Evolutionary conservation across 2,113 vertebrate species (phyloP).

Genomic region (Bufo gargarizans): DNA sequence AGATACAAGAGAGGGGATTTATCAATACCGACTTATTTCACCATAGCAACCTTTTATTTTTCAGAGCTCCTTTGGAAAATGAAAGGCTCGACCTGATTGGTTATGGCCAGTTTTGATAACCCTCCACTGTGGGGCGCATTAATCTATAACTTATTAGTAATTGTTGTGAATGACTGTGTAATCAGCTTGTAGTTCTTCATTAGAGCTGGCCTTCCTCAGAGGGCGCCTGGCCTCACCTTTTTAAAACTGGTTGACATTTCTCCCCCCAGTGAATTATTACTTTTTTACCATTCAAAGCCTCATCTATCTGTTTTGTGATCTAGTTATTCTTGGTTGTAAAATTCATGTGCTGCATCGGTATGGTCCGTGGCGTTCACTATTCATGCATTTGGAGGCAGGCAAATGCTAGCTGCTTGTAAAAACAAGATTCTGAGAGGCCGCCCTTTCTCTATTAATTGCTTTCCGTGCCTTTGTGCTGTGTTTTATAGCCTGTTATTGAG

Average conservation of each 20-base stretch:
- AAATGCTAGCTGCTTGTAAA: slow-evolving; percentile 32
- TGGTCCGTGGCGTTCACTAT: background rate
- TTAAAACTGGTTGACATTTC: too few species aligned
- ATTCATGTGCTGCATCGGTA: background rate
- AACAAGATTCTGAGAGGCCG: slow-evolving; percentile 8
- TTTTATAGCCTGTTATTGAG: slow-evolving; percentile 34
- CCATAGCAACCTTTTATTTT: too few species aligned
- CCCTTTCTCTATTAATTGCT: slow-evolving; percentile 33
- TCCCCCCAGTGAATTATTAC: background rate
- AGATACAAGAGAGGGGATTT: too few species aligned
- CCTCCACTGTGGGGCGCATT: too few species aligned
- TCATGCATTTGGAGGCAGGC: background rate
- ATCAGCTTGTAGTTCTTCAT: background rate
- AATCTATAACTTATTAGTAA: too few species aligned
- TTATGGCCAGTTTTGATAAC: too few species aligned
- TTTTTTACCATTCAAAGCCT: background rate
- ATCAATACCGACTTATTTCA: too few species aligned
- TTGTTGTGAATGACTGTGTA: background rate
- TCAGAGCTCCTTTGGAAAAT: too few species aligned
- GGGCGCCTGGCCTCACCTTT: too few species aligned
- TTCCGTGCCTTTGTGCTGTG: slow-evolving; percentile 27
- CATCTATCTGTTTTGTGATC: background rate
- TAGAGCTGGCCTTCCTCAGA: too few species aligned
- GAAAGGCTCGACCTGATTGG: too few species aligned
- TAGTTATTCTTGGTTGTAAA: background rate